Evolutionary conservation across 1,140 invertebrate genomes (phyloP), one percentile per base, ranked within the genome.

Genomic region (Acromyrmex heyeri): DNA sequence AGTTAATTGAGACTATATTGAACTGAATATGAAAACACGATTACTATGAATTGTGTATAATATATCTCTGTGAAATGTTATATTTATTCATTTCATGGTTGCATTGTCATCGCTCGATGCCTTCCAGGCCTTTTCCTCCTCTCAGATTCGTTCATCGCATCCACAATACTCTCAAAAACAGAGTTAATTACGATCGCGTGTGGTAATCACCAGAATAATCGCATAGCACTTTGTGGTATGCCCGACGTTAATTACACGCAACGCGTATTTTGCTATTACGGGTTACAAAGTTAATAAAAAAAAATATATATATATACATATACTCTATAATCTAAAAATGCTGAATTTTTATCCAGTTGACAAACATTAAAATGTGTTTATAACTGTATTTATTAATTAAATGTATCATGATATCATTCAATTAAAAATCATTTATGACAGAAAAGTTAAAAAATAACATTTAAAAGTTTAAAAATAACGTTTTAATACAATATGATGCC

Each of bases 41-140:
- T 50, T 50, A 50, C 14, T 50, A 16, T 50, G 14, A 50, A 50
- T 16, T 55, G 8, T 50, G 3, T 55, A 55, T 55, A 55, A n/a
- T n/a, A 65, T 3, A 65, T n/a, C 30, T 64, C 8, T 65, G 62
- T 64, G 5, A 65, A 65, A 65, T 65, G 30, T n/a, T n/a, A 34
- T 34, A 34, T 34, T 34, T 65, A n/a, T 16, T 64, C 3, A 30
- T 30, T 62, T 8, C 18, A 12, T 34, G 18, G 1, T 34, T 65
- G 62, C 30, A 30, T 1, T 65, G 62, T 3, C 18, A 65, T 34
- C 5, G 59, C 5, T 16, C 30, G 30, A 38, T 64, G 30, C 34
- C 64, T 65, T 3, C 16, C 18, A 38, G 30, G 3, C 18, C n/a
- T 65, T 27, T 8, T 38, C 3, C 7, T 38, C 21, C 34, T 38